Percentiles rank a stretch among this genome's conserved stretches.
phyloP scores from a whole-genome alignment of 2,113 vertebrate species.

The Oenanthe melanoleuca region DNA sequence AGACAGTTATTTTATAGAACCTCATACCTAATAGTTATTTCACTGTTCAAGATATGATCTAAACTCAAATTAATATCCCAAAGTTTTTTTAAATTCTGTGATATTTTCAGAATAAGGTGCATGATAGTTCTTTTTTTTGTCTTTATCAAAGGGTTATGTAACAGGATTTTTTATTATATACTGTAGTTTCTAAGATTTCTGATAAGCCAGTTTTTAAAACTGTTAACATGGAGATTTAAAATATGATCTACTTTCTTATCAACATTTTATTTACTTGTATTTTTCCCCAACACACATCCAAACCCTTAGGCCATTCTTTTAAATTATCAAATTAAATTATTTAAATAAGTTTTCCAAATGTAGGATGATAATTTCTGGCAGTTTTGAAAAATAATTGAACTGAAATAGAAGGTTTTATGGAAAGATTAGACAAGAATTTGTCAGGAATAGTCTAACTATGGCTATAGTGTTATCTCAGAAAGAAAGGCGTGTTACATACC shows the following conservation, averaged over 20 bases:
- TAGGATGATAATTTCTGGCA: neutral
- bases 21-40: neutral
- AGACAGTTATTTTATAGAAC: neutral
- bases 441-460: neutral
- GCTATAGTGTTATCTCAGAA: neutral
- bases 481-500: neutral
- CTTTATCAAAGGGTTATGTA: neutral
- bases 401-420: neutral
- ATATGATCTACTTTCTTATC: neutral
- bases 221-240: neutral
- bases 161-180: neutral
- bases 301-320: neutral
- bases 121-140: neutral
- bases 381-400: neutral
- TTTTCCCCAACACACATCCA: neutral
- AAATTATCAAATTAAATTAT: neutral
- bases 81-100: neutral
- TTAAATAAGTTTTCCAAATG: neutral
- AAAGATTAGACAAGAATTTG: neutral
- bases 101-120: neutral
- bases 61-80: neutral
- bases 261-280: neutral
- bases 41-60: neutral
- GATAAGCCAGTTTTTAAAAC: neutral
- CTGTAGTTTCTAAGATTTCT: neutral